Evolutionary conservation across 1,140 invertebrate species (phyloP), one percentile per base, ranked within the genome.

Genomic region (Goniozus legneri): DNA sequence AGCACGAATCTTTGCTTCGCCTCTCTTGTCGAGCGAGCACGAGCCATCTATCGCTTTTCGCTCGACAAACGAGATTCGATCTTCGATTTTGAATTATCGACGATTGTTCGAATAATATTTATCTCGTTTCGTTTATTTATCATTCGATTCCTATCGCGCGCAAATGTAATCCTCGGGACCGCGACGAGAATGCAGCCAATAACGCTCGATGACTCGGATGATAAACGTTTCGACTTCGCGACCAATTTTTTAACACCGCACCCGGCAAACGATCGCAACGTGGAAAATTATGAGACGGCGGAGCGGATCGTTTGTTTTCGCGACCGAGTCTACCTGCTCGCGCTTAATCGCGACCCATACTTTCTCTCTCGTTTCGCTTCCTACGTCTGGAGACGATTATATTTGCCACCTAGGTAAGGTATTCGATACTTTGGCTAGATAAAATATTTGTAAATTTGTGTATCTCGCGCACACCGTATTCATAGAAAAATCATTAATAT

Each of bases 301-400:
- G 54, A 53, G 47, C 31, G 44, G 56, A 58, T 62, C 65, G 64
- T 68, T 68, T 64, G 60, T 71, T 65, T 55, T 50, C 54, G 33
- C 42, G 35, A 55, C 48, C 27, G 53, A 60, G 55, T 60, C 56
- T 56, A 52, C 54, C 57, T 62, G 59, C 48, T 57, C 27, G 47
- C 55, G 43, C 51, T 67, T 61, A 69, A 67, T 67, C 58, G 45
- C 45, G 39, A 34, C 46, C 54, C 47, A 46, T 31, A 41, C 38
- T n/a, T 34, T 41, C 8, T 32, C n/a, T 16, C 16, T 19, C 34
- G 39, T 36, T 36, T 36, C 42, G 19, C 20, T 39, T 10, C 8
- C 21, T 27, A 6, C 24, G 4, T 10, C 24, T 6, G 4, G 24
- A 27, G 24, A 27, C 24, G 10, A 27, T 27, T 27, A 6, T 27